Evolutionary conservation across 2,888 invertebrate genomes (phyloP), one percentile per base, ranked within the genome.

Genomic region (Mayetiola destructor): DNA sequence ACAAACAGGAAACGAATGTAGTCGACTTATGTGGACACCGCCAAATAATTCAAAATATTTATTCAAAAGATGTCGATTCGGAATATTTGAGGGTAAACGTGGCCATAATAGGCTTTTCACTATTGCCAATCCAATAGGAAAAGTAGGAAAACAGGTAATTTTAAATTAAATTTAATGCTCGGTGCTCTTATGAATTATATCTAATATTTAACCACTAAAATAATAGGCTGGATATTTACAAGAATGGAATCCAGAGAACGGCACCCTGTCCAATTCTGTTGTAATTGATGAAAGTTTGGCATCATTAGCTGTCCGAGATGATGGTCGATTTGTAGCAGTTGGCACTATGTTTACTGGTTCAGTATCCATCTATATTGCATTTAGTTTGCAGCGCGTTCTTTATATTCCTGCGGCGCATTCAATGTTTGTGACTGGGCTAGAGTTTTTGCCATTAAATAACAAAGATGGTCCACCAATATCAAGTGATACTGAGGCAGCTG

Each of bases 401-500:
- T 84, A 86, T 72, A 82, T 94, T 68, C 76, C 80, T 62, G 80
- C 81, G 67, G 91, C 90, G 60, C 96, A 97, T 77, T 87, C 85
- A 66, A 93, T 94, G 84, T 99, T 99, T 76, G 89, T 99, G 61
- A 97, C 97, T 56, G 95, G 94, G 12, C 75, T 99, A 63, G 88
- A 90, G 75, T 97, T 99, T 76, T 76, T 96, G 64, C 90, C 92
- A 29, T 79, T 79, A 60, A 76, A 75, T 12, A 77, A 76, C 65
- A 72, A 77, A 61, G 85, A 87, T 68, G 82, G 82, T 23, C 82
- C 84, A 48, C 77, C 85, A 42, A 80, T 87, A 59, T 81, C 84
- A 18, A 81, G 81, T 66, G 81, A 82, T 66, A 77, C 83, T 53
- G 89, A 90, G 72, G 88, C 91, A 57, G 91, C 93, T 42, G 85